A percentile compares a stretch with the other conserved stretches of the same genome.
Conservation (phyloP, 2,113 vertebrate species). For the Dipodomys ordii region DNA sequence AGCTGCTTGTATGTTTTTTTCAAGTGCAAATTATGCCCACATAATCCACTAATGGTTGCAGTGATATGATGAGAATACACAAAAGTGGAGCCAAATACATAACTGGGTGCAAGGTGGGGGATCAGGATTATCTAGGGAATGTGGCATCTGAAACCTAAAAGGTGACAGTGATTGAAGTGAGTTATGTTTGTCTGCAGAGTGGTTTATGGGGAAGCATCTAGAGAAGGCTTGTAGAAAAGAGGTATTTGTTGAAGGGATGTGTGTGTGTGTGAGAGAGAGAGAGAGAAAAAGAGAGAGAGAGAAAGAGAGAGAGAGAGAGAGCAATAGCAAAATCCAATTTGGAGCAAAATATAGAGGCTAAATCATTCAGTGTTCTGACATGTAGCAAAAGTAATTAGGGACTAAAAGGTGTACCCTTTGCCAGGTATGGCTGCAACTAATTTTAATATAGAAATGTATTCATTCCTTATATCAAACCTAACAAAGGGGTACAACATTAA, state of each 20-base stretch:
- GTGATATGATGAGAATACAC: neutral
- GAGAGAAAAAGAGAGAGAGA: too few species aligned
- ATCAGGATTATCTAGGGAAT: neutral
- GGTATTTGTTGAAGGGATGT: neutral
- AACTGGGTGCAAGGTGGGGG: neutral
- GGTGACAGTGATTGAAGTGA: neutral
- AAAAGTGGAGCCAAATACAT: neutral
- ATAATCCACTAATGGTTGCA: neutral
- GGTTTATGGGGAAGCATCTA: neutral
- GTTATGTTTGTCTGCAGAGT: neutral
- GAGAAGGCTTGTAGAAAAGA: neutral
- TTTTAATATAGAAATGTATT: neutral
- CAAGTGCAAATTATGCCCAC: neutral
- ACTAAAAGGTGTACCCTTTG: neutral
- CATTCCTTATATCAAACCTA: constrained; percentile 16
- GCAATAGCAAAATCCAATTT: neutral
- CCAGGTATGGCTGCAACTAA: neutral
- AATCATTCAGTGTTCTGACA: neutral
- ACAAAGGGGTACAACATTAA: neutral
- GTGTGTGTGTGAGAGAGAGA: too few species aligned
- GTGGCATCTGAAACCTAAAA: neutral
- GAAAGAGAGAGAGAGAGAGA: too few species aligned
- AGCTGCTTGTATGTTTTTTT: neutral
- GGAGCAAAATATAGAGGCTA: neutral
- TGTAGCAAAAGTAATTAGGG: neutral